A percentile compares a stretch with the other conserved stretches of the same genome.
Evolutionary conservation across 2,888 invertebrate genomes (phyloP).

Genomic region (Barypeithes pellucidus): DNA sequence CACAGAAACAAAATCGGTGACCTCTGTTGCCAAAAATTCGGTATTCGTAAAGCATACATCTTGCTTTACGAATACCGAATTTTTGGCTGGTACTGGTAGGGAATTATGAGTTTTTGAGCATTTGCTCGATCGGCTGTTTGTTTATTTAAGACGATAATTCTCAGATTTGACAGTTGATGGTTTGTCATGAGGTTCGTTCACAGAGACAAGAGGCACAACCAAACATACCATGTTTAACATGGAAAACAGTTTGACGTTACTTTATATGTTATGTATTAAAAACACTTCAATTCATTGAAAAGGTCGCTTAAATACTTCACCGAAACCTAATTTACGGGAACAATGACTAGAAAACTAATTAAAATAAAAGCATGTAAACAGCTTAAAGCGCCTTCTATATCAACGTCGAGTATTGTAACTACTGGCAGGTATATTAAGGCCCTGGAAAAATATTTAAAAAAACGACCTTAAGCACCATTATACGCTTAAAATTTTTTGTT

Average conservation of each 20-base stretch:
- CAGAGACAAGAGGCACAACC: too few relatives aligned
- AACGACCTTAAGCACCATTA: constrained; percentile 1
- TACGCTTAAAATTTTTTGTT: neutral
- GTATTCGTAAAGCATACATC: too few relatives aligned
- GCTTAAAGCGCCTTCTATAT: neutral
- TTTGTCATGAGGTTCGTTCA: too few relatives aligned
- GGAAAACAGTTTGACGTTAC: neutral
- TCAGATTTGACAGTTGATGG: too few relatives aligned
- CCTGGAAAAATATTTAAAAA: constrained; percentile 17
- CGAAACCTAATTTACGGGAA: neutral
- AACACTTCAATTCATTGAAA: neutral
- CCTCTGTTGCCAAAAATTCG: too few relatives aligned
- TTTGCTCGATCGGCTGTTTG: too few relatives aligned
- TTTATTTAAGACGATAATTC: too few relatives aligned
- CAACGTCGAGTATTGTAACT: constrained; percentile 5
- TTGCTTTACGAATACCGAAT: too few relatives aligned
- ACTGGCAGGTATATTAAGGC: constrained; percentile 8
- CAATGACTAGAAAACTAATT: constrained; percentile 10
- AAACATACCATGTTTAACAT: too few relatives aligned
- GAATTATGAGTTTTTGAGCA: too few relatives aligned
- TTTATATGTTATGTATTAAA: neutral
- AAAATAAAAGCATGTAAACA: constrained; percentile 12
- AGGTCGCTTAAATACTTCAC: neutral
- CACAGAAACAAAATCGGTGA: too few relatives aligned
- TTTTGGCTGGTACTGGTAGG: too few relatives aligned